Evolutionary conservation across 2,113 vertebrate species (phyloP), one percentile per base, ranked within the genome.

Genomic region (Cyphomyrus plagiostoma): DNA sequence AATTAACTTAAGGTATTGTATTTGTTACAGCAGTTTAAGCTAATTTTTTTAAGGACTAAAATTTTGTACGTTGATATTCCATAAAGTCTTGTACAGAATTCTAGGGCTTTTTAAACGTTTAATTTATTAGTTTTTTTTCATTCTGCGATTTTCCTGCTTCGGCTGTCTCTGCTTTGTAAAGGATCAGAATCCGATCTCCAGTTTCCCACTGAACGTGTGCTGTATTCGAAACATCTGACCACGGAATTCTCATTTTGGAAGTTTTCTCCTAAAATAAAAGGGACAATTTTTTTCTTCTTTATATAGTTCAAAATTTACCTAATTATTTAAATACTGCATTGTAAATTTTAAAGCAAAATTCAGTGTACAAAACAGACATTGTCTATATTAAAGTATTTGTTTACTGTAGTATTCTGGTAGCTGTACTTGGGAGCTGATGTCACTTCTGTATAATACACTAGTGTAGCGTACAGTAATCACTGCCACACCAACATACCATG

Each of bases 1-100:
- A 30, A 70, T 86, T 66, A 17, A 52, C n/a, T 70, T 52, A 83
- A 62, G 92, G 91, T 90, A 90, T 90, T 92, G 90, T 94, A 94
- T 95, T 96, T 96, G 91, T 95, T 95, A 95, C 94, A 95, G 94
- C 93, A 92, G 91, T 95, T 96, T 94, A 96, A 95, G 95, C 95
- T 96, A 94, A 90, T 91, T 19, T 90, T 90, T 70, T 70, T 70
- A 70, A 94, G 30, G 85, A 87, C 83, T 87, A 52, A 49, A 89
- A 70, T 95, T 96, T 96, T 96, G 93, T 96, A 96, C 92, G 94
- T 94, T 94, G 93, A 93, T 94, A 94, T 93, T 94, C 91, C 91
- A 91, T 91, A 88, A 92, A 93, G 91, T 93, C 94, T 94, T 96
- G 94, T 96, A 95, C 94, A 95, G 92, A 92, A 93, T 94, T 94